Percentiles rank a stretch among this genome's conserved stretches.
Evolutionary conservation across 2,113 vertebrate genomes (phyloP).

Genomic region (Tenrec ecaudatus): DNA sequence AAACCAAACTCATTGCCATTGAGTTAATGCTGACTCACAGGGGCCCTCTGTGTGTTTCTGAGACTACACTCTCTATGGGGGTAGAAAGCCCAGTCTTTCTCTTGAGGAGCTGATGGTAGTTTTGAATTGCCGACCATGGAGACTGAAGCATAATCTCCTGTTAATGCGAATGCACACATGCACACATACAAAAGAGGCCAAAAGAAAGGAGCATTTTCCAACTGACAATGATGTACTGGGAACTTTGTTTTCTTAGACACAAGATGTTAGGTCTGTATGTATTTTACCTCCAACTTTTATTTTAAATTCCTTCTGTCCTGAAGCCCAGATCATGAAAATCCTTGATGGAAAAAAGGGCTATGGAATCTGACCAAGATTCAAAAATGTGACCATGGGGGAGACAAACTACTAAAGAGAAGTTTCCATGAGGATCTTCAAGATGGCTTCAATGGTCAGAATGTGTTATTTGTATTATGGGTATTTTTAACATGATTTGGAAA

Average conservation of each 20-base stretch:
- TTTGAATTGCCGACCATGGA: too few relatives aligned
- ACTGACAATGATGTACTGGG: background rate
- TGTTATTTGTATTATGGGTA: background rate
- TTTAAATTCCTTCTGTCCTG: background rate
- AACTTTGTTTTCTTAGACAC: background rate
- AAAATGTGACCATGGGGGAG: background rate
- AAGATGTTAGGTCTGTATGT: background rate
- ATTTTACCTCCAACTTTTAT: background rate
- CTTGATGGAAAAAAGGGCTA: conserved; percentile 1
- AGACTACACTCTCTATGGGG: too few relatives aligned
- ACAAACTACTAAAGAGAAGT: background rate
- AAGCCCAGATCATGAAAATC: background rate
- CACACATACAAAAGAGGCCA: background rate
- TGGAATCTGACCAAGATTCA: background rate
- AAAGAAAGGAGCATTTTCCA: background rate
- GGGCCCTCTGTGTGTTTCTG: too few relatives aligned
- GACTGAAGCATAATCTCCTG: background rate
- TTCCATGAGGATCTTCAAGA: background rate
- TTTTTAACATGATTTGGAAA: conserved; percentile 37
- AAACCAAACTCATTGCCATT: too few relatives aligned
- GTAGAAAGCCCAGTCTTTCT: too few relatives aligned
- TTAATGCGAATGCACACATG: background rate
- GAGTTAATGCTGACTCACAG: too few relatives aligned
- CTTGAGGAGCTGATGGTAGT: too few relatives aligned
- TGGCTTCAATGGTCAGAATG: background rate